A percentile compares a stretch with the other conserved stretches of the same genome.
Conservation (phyloP, 2,113 vertebrate genomes). For the Pampusana beccarii region DNA sequence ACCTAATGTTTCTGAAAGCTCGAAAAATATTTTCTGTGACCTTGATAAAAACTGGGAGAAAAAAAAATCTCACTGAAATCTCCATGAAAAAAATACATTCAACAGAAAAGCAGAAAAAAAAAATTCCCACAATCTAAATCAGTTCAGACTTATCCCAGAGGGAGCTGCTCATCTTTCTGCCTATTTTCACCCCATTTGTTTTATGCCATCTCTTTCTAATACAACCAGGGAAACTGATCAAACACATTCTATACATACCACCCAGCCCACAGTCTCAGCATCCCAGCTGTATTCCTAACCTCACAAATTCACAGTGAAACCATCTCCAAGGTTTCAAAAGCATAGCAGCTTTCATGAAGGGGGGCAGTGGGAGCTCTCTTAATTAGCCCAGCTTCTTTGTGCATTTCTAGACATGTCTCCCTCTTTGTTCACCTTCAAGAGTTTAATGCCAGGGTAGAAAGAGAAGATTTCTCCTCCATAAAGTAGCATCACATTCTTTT, state of each 20-base stretch:
- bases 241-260: conserved; percentile 80
- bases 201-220: conserved; percentile 67
- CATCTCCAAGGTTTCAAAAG: conserved; percentile 71
- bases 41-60: background rate
- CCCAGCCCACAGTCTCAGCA: conserved; percentile 70
- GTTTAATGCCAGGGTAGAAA: conserved; percentile 6
- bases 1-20: background rate
- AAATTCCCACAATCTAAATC: conserved; percentile 41
- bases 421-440: conserved; percentile 39
- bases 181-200: conserved; percentile 62
- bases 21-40: background rate
- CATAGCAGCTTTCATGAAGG: conserved; percentile 59
- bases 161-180: conserved; percentile 50
- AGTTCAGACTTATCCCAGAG: conserved; percentile 45
- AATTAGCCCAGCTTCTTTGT: conserved; percentile 47
- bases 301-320: conserved; percentile 71
- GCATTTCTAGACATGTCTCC: conserved; percentile 33
- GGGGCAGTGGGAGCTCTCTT: conserved; percentile 53
- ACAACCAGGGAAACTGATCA: conserved; percentile 77
- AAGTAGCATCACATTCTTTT: background rate
- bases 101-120: background rate
- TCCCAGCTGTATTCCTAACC: conserved; percentile 74
- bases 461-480: background rate
- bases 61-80: conserved; percentile 15
- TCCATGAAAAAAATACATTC: conserved; percentile 6